These are phyloP conservation scores for Connochaetes taurinus DNA, from an alignment of 2,113 vertebrate species.

Conservation along the genomic window DNA sequence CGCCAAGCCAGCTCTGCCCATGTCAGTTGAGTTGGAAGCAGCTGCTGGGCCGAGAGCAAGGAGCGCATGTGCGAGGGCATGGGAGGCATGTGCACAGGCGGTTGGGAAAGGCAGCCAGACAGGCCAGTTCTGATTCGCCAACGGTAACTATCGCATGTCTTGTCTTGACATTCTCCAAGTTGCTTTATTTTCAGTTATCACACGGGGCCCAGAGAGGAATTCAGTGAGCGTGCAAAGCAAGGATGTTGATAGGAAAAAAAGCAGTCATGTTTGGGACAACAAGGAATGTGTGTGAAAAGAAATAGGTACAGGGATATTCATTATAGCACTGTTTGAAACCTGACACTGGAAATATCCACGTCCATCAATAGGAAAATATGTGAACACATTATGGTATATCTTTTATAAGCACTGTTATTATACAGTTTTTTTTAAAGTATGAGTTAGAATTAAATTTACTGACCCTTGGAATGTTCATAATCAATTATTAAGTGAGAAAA, in stretches of 20 bases:
- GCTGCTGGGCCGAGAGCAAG: constrained; percentile 7
- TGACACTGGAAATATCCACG: background rate
- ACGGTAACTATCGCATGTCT: background rate
- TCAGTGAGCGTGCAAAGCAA: background rate
- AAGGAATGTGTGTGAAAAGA: background rate
- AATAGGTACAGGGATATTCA: background rate
- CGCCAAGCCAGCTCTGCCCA: background rate
- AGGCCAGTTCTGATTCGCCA: constrained; percentile 24
- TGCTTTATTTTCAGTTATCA: background rate
- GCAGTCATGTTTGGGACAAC: background rate
- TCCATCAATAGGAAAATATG: background rate
- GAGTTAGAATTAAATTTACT: constrained; percentile 32
- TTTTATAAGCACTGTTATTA: background rate
- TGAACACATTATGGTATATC: background rate
- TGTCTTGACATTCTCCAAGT: background rate
- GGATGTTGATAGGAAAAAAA: constrained; percentile 8
- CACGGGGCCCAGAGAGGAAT: background rate
- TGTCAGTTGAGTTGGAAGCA: constrained; percentile 20
- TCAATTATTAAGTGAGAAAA: constrained; percentile 25
- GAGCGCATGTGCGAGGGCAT: background rate
- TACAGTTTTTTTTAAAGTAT: background rate
- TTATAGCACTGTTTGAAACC: constrained; percentile 9
- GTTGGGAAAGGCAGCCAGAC: background rate
- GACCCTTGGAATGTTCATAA: background rate
- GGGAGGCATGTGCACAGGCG: background rate